Evolutionary conservation across 2,888 invertebrate genomes (phyloP), one percentile per base, ranked within the genome.

Genomic region (Archips crataeganus): DNA sequence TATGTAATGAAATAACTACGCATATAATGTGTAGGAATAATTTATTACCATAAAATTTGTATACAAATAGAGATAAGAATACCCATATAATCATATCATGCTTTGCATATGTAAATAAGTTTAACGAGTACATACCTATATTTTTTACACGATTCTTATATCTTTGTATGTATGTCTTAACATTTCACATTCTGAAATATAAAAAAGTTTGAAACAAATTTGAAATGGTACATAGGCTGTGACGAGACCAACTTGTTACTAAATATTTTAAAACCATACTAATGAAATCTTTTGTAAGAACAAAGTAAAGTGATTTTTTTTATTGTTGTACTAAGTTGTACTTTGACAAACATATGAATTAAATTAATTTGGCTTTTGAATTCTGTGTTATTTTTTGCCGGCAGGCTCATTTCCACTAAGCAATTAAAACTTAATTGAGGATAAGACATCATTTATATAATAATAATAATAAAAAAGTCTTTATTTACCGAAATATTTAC

Each of bases 1-100:
- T 47, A 69, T 73, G 63, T 69, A 63, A 73, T 73, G 59, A 11
- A 15, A 36, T 15, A 36, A 39, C 23, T 57, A 68, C 39, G 49
- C 59, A 63, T 59, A n/a, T 34, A 45, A 73, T 64, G 64, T 60
- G 45, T 51, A 63, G 49, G 45, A 63, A 39, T 34, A 45, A 63
- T 59, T 59, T 59, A 57, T 63, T 68, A 68, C 49, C 45, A 57
- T 45, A 61, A 54, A 23, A 45, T 54, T 32, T 3, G 11, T 63
- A n/a, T 34, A 49, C 39, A 67, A 36, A 5, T 71, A 72, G 67
- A 47, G 10, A 66, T 68, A 72, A 67, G 57, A 3, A 51, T 42
- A 61, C 11, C 34, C 13, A 13, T 45, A 36, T 45, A 57, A 45
- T 63, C 62, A 69, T 39, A 60, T 60, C 36, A 60, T 3, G 15